Percentiles rank a stretch among this genome's conserved stretches.
Evolutionary conservation across 2,113 vertebrate species (phyloP).

Genomic region (Sinocyclocheilus anophthalmus): DNA sequence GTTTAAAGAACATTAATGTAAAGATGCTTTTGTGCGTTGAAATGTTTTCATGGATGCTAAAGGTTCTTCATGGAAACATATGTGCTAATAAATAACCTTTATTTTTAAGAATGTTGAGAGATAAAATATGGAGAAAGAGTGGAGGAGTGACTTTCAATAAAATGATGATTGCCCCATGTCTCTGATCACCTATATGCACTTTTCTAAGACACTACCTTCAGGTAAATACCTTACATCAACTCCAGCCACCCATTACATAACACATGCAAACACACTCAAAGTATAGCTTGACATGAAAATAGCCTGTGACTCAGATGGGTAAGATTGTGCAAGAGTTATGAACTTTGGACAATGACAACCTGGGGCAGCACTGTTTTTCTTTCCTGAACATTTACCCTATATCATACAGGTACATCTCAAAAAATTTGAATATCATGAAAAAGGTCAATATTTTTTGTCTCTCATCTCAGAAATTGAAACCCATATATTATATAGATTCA

Average conservation of each 20-base stretch:
- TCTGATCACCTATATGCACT: background rate
- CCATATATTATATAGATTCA: too few relatives aligned
- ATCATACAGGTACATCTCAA: background rate
- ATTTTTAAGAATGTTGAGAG: background rate
- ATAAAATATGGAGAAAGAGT: background rate
- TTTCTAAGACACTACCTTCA: background rate
- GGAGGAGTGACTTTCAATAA: background rate
- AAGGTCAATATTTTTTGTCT: too few relatives aligned
- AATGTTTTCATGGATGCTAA: too few relatives aligned
- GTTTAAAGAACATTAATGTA: too few relatives aligned
- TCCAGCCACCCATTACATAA: slow-evolving; percentile 22
- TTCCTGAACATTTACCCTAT: background rate
- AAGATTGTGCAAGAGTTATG: background rate
- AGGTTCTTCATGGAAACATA: too few relatives aligned
- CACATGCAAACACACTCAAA: slow-evolving; percentile 8
- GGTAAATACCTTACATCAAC: slow-evolving; percentile 4
- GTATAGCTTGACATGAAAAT: background rate
- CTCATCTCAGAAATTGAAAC: too few relatives aligned
- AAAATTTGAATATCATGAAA: too few relatives aligned
- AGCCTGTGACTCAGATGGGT: background rate
- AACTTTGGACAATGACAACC: background rate
- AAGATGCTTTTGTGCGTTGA: too few relatives aligned
- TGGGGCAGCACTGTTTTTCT: background rate
- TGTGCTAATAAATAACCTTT: too few relatives aligned
- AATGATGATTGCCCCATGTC: background rate